Evolutionary conservation across 2,113 vertebrate species (phyloP), one percentile per base, ranked within the genome.

Genomic region (Brachyhypopomus occidentalis): DNA sequence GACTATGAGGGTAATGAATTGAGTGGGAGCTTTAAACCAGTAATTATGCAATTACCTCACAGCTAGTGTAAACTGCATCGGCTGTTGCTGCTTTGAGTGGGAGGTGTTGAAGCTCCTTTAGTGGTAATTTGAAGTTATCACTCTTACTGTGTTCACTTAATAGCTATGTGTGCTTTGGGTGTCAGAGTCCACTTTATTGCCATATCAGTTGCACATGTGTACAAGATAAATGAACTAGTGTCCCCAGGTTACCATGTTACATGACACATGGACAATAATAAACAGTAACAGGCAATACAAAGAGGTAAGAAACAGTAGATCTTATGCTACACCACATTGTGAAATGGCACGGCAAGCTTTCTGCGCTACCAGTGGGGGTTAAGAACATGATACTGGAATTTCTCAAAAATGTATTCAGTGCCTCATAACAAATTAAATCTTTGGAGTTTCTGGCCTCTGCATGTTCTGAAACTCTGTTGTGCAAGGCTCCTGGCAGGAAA

Each of bases 91-190:
- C 30, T 63, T 48, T 34, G 22, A 38, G 41, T 70, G 84, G 77
- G 87, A 89, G 87, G 84, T 89, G 86, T 82, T 66, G 81, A 86
- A 73, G 34, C 75, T 30, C 72, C 82, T 84, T 87, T 45, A 80
- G 36, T 30, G n/a, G 73, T 74, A 83, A 83, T 81, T 84, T 85
- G 41, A 83, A 62, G 56, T 69, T 75, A 27, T 8, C 78, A 82
- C 64, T 67, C 52, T 81, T 77, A 20, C 79, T 88, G 85, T 64
- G 83, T 85, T 85, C 56, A 72, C 75, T 81, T 75, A 62, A 55
- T 63, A 60, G 82, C 72, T 78, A 60, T 48, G 59, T 63, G n/a
- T 38, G 9, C 34, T 62, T 34, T 63, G 34, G 59, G 74, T 41
- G 12, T 66, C 27, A 64, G 4, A 64, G 23, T 14, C 23, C 62